A percentile compares a stretch with the other conserved stretches of the same genome.
Evolutionary conservation across 2,888 invertebrate genomes (phyloP).

Genomic region (Salpingus planirostris): DNA sequence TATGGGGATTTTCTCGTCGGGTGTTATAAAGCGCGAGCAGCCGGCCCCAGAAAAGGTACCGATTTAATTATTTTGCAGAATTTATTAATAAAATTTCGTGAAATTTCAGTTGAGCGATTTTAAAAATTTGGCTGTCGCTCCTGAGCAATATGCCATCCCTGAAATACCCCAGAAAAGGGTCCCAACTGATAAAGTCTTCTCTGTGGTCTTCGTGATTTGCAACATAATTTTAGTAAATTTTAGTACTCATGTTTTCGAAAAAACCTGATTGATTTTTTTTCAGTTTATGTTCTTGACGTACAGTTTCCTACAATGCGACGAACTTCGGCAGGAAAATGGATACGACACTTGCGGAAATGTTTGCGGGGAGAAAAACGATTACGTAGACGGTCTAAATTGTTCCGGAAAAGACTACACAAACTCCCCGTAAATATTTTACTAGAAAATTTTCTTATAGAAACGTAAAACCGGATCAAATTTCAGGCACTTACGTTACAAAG

Average conservation of each 20-base stretch:
- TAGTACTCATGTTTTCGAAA: no score
- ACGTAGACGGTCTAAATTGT: constrained; percentile 27
- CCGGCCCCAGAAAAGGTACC: neutral
- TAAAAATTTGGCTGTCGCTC: neutral
- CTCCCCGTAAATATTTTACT: no score
- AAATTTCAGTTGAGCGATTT: neutral
- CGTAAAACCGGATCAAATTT: no score
- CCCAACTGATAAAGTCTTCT: neutral
- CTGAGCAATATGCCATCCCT: neutral
- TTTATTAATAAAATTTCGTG: no score
- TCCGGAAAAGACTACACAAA: constrained; percentile 42
- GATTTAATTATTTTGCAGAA: no score
- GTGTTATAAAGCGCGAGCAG: no score
- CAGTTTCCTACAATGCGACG: no score
- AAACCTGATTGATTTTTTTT: constrained; percentile 1
- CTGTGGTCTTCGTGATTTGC: neutral
- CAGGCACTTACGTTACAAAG: no score
- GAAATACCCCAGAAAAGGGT: neutral
- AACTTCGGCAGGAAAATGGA: neutral
- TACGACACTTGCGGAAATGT: constrained; percentile 50
- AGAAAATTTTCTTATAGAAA: no score
- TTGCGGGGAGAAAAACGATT: constrained; percentile 44
- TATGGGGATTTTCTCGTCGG: no score
- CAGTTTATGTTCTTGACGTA: neutral
- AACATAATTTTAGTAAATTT: neutral